Evolutionary conservation across 2,797 vertebrate genomes (phyloP).

Genomic region (Clarias pachynema): DNA sequence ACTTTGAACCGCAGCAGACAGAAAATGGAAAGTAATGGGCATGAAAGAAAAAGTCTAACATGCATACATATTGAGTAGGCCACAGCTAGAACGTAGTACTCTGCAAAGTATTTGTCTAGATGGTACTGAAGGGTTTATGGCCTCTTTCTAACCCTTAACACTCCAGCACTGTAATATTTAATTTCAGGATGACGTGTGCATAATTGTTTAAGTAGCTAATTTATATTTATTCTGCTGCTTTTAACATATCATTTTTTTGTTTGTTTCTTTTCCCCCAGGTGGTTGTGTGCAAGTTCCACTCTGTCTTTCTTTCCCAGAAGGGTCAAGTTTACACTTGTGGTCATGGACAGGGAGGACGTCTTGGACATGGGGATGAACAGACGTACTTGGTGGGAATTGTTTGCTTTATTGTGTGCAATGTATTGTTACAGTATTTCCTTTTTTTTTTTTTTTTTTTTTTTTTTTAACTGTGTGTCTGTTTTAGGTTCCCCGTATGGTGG

Average conservation of each 20-base stretch:
- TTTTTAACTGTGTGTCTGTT: slow-evolving; percentile 13
- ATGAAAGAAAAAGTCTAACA: slow-evolving; percentile 32
- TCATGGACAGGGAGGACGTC: slow-evolving; percentile 93
- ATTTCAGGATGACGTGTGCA: background rate
- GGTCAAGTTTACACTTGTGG: slow-evolving; percentile 96
- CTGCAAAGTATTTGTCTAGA: background rate
- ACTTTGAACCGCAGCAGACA: slow-evolving; percentile 24
- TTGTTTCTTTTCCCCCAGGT: slow-evolving; percentile 73
- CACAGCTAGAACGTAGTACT: slow-evolving; percentile 11
- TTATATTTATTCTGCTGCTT: background rate
- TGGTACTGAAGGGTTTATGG: background rate
- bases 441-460: background rate
- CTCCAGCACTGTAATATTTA: background rate
- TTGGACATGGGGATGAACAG: slow-evolving; percentile 96
- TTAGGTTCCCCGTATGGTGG: slow-evolving; percentile 90
- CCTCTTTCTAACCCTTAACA: background rate
- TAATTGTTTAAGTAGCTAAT: background rate
- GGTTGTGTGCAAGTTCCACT: slow-evolving; percentile 96
- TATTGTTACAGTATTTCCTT: background rate
- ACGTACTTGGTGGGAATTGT: slow-evolving; percentile 87
- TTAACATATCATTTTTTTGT: slow-evolving; percentile 10
- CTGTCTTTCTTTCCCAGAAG: slow-evolving; percentile 96
- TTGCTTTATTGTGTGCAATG: background rate
- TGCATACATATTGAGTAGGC: slow-evolving; percentile 18
- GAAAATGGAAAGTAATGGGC: slow-evolving; percentile 1